phyloP scores from a whole-genome alignment of 2,797 vertebrate genomes.

The Cuculus canorus region DNA sequence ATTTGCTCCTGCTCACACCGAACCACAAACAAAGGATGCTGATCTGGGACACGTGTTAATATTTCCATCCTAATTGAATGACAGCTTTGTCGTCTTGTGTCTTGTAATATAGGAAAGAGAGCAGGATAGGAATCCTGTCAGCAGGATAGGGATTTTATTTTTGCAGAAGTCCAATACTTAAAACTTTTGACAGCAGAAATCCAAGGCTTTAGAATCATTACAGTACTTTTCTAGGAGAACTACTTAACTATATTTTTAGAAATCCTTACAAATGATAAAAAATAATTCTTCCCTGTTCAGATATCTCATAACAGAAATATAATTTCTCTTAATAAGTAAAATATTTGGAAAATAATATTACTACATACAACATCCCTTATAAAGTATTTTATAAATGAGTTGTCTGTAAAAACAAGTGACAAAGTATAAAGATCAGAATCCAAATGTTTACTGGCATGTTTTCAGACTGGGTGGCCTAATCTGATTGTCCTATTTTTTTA shows the following conservation, averaged over 20 bases:
- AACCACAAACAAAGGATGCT: neutral
- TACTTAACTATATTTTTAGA: neutral
- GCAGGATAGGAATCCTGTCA: neutral
- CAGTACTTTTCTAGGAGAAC: neutral
- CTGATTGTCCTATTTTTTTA: neutral
- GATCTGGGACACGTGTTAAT: neutral
- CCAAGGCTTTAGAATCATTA: neutral
- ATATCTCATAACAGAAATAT: neutral
- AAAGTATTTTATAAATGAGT: neutral
- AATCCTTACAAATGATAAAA: neutral
- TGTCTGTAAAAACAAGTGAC: neutral
- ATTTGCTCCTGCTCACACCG: neutral
- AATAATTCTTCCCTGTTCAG: neutral
- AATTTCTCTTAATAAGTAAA: neutral
- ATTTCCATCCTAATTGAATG: neutral
- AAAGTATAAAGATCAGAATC: neutral
- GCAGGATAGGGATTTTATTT: neutral
- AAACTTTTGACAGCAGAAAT: neutral
- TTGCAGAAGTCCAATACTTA: neutral
- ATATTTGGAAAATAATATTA: neutral
- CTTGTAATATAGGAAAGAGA: neutral
- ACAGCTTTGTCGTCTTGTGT: neutral
- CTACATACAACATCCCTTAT: neutral
- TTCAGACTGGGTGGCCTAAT: neutral
- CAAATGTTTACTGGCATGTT: neutral